Evolutionary conservation across 2,113 vertebrate genomes (phyloP), one percentile per base, ranked within the genome.

Genomic region (Erythrolamprus reginae): DNA sequence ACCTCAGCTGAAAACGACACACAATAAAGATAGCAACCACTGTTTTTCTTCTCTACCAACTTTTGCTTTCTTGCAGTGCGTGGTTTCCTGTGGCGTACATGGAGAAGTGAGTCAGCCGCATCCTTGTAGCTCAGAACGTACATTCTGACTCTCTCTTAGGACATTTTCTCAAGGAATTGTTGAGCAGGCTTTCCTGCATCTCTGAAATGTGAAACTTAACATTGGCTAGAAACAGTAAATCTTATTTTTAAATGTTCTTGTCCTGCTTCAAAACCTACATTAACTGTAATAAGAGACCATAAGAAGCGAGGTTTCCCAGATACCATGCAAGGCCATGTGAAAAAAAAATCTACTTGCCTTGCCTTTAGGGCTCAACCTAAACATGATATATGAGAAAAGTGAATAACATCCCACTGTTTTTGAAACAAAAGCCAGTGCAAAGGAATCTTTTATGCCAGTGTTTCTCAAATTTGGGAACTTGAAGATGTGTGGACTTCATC

Each of bases 41-140:
- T 87, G 48, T 83, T 92, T 50, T 83, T 45, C 85, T 23, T 82
- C 42, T 87, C 47, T 33, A 90, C 47, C 84, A 90, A 88, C 3
- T 45, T 50, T 0, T 90, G 83, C 88, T 91, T 87, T 38, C 47
- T 91, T 83, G 1, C 0, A 23, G 0, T 90, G 21, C 21, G 70
- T 86, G 50, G 91, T 38, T 58, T 88, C 83, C 84, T 0, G 0
- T 1, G 15, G 15, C 9, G 92, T 6, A 87, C 86, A 83, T 48
- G 56, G 90, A 87, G 83, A 53, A 28, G 77, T 91, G 89, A 92
- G n/a, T 87, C 91, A 92, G 82, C 10, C 48, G 52, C 52, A 87
- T 33, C 42, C 65, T 48, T 87, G 38, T 82, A 70, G 88, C 47
- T 87, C 61, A n/a, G 51, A 33, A 38, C 19, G 7, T 53, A 88